Evolutionary conservation across 2,797 vertebrate species (phyloP).

Genomic region (Urocyon cinereoargenteus): DNA sequence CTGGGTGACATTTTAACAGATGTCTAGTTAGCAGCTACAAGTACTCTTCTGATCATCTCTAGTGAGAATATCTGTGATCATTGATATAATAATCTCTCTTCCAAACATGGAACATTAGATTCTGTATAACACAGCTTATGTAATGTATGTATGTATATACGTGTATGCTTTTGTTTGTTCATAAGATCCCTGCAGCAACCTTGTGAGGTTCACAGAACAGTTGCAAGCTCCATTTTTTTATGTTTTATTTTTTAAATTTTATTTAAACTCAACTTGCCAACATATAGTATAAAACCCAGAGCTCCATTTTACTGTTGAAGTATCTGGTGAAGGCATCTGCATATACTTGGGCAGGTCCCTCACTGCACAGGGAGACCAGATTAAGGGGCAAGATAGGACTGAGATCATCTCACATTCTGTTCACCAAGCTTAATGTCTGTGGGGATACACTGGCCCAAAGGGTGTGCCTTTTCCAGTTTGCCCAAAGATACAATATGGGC

Average conservation of each 20-base stretch:
- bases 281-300: neutral
- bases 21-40: constrained; percentile 28
- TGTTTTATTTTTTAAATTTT: no score
- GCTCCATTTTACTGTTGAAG: neutral
- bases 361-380: neutral
- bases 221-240: neutral
- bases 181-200: neutral
- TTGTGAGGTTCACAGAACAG: neutral
- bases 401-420: neutral
- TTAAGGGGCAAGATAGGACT: neutral
- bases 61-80: neutral
- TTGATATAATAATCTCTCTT: neutral
- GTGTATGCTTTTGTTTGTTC: neutral
- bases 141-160: neutral
- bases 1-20: constrained; percentile 21
- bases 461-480: neutral
- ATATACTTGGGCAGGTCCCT: neutral
- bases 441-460: neutral
- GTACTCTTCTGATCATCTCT: neutral
- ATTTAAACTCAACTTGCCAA: no score
- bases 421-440: neutral
- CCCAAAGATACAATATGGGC: neutral
- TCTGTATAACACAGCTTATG: neutral
- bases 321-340: neutral
- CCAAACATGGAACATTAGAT: neutral